phyloP scores from a whole-genome alignment of 2,888 invertebrate genomes.

The Dorcus parallelipipedus region DNA sequence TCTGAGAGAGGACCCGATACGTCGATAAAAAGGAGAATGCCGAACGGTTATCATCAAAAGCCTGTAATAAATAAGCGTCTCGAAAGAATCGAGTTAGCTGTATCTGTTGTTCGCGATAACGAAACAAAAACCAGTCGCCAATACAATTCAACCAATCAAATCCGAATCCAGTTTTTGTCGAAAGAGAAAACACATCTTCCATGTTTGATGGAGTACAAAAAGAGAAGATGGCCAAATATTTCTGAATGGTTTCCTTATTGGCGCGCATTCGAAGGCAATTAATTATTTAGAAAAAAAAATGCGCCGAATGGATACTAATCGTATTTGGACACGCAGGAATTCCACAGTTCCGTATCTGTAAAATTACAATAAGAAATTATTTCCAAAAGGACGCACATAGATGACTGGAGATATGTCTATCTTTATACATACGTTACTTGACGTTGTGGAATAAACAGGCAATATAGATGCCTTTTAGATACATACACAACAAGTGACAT shows the following conservation, averaged over 20 bases:
- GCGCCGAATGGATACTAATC: constrained; percentile 29
- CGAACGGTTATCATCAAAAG: constrained; percentile 18
- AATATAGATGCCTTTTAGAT: too few species aligned
- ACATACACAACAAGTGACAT: too few species aligned
- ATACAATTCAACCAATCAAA: constrained; percentile 46
- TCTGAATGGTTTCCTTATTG: constrained; percentile 32
- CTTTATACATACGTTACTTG: too few species aligned
- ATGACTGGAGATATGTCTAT: too few species aligned
- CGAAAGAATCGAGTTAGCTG: constrained; percentile 13
- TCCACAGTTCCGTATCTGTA: not conserved
- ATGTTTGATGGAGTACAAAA: constrained; percentile 32
- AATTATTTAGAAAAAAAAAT: constrained; percentile 25
- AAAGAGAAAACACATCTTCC: constrained; percentile 32
- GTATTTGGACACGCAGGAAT: constrained; percentile 28
- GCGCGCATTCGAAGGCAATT: constrained; percentile 32
- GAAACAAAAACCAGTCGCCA: constrained; percentile 43
- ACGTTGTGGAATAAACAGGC: too few species aligned
- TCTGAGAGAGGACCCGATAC: too few species aligned
- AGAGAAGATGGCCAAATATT: constrained; percentile 16
- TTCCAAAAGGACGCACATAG: too few species aligned
- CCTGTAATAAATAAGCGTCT: constrained; percentile 19
- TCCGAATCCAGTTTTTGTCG: constrained; percentile 37
- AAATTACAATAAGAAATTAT: too few species aligned
- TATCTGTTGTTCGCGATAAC: constrained; percentile 17
- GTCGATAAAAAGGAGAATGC: constrained; percentile 2